Evolutionary conservation across 2,888 invertebrate genomes (phyloP).

Genomic region (Eugnorisma glareosa): DNA sequence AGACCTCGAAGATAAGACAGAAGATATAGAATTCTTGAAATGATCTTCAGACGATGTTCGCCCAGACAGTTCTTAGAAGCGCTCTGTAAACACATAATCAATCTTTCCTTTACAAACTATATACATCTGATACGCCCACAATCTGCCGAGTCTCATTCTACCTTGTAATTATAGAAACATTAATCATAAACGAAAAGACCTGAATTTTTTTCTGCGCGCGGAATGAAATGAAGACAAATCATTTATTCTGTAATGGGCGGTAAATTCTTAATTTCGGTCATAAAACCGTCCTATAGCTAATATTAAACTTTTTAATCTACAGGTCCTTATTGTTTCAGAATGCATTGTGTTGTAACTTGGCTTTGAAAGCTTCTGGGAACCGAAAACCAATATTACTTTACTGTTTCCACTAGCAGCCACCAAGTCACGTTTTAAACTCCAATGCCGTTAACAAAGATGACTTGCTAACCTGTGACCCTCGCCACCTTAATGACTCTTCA

Average conservation of each 20-base stretch:
- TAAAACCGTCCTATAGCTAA: conserved; percentile 26
- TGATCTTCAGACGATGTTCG: not conserved
- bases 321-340: conserved; percentile 37
- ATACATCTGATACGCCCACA: conserved; percentile 37
- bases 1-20: conserved; percentile 21
- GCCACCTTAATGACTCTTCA: conserved; percentile 41
- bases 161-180: conserved; percentile 63
- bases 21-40: conserved; percentile 35
- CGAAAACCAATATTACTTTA: conserved; percentile 13
- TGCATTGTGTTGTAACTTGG: conserved; percentile 25
- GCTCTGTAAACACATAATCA: conserved; percentile 33
- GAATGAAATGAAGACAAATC: conserved; percentile 57
- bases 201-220: conserved; percentile 39
- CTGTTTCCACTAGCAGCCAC: conserved; percentile 4
- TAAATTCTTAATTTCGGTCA: conserved; percentile 46
- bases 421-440: conserved; percentile 33
- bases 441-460: conserved; percentile 42
- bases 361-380: not conserved
- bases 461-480: conserved; percentile 43
- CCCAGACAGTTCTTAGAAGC: conserved; percentile 39
- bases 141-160: conserved; percentile 45
- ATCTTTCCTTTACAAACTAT: conserved; percentile 56
- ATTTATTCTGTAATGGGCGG: conserved; percentile 48
- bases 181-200: conserved; percentile 61
- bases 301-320: conserved; percentile 39